Base-by-base conservation (phyloP, 2,888 invertebrate species). In the Hartigia nigra region DNA sequence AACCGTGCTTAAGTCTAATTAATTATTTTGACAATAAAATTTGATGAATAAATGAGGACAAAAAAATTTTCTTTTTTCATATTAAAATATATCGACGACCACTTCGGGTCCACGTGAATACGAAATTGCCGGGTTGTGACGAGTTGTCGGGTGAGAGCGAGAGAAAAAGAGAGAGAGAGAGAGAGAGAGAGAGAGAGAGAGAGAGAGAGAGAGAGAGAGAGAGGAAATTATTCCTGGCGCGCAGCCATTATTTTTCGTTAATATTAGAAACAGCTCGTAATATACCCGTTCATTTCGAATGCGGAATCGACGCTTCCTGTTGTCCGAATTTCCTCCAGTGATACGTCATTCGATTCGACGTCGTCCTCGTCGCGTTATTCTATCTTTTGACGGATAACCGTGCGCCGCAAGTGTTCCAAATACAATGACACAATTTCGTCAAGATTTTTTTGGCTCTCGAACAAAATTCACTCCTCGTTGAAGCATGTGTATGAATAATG, bases 241-340 rank as follows among this genome's bases (percentile, higher is more conserved):
- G 4, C 78, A 79, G 82, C 80, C 39, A 78, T 82, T 81, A 82
- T 82, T 82, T 84, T 84, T 84, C 84, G 83, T 82, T 77, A 83
- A 82, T 84, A 82, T 83, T 83, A 84, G 82, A 84, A 84, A 84
- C 82, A 84, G 84, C 82, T 81, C 69, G 70, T 75, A 76, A 37
- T 76, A 37, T 76, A 70, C 39, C 34, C 70, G 39, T 69, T 77
- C 79, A 31, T 35, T 35, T 55, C 72, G 4, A 31, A 32, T 14
- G 11, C 72, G 72, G 72, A 72, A 72, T 72, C 72, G 12, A 12
- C 31, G 31, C 9, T 72, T 72, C 72, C 72, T 72, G 72, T 72
- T 32, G 4, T 31, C 34, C 3, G 4, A 34, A 34, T 34, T 34
- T 3, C 34, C 12, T 72, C 72, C 31, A 32, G 23, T 23, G 14